A percentile compares a stretch with the other conserved stretches of the same genome.
These are phyloP conservation scores for Xestia xanthographa DNA, from an alignment of 2,888 invertebrate species.

Conservation along the genomic window DNA sequence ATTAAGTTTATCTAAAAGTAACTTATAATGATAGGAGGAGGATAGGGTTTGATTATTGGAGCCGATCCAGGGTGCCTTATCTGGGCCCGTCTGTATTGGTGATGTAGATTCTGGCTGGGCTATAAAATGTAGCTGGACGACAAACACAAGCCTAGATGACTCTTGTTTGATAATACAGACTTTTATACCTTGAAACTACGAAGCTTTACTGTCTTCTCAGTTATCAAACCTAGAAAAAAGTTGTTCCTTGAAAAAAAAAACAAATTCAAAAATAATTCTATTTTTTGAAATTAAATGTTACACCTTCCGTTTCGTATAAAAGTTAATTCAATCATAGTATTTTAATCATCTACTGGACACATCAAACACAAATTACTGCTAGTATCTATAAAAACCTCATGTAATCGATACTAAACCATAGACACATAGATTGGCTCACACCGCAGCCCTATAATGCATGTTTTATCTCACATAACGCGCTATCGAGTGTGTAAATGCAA, in stretches of 20 bases:
- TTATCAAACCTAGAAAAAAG: background rate
- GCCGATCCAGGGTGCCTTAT: constrained; percentile 28
- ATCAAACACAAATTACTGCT: constrained; percentile 45
- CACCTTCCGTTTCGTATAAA: constrained; percentile 39
- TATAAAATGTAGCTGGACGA: background rate
- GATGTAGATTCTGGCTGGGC: background rate
- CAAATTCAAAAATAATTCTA: background rate
- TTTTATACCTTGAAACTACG: background rate
- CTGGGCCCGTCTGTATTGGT: constrained; percentile 14
- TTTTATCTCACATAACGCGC: constrained; percentile 72
- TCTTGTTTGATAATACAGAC: background rate
- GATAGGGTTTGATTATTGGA: constrained; percentile 15
- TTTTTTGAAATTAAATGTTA: constrained; percentile 10
- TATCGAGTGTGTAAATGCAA: constrained; percentile 74
- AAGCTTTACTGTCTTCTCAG: background rate
- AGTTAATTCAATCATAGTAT: constrained; percentile 40
- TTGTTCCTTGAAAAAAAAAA: background rate
- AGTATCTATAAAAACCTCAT: constrained; percentile 49
- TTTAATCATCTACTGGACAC: constrained; percentile 40
- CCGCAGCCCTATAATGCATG: constrained; percentile 60
- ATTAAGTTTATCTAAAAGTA: constrained; percentile 53
- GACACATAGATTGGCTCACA: constrained; percentile 49
- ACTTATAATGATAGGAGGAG: constrained; percentile 45
- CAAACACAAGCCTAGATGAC: constrained; percentile 17
- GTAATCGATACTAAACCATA: constrained; percentile 64